Evolutionary conservation across 1,140 invertebrate species (phyloP), one percentile per base, ranked within the genome.

Genomic region (Lucilia sericata): DNA sequence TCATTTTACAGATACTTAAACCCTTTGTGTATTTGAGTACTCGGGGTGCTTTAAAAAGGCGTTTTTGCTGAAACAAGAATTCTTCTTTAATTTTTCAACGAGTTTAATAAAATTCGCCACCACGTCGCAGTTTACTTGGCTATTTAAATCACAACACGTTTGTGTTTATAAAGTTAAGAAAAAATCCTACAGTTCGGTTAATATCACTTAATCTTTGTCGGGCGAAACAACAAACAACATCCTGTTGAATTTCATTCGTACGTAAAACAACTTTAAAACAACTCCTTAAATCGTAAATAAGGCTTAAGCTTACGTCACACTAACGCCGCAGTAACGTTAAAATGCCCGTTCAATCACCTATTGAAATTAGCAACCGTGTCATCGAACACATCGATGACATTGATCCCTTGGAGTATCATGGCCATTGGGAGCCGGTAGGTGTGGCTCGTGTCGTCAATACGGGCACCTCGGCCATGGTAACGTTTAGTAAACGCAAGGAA

Each of bases 271-370:
- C 17, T 36, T 36, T 36, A 36, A 36, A 51, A 70, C 47, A 78
- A n/a, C 49, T 25, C 17, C 25, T 60, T 60, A 60, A 70, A 34
- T 13, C 10, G 74, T 36, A 30, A 13, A 21, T 30, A 82, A 83
- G 74, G 55, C 78, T 78, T 65, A 74, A 19, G 36, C 55, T 47
- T 47, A 74, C 78, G 36, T 36, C 19, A 76, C 42, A n/a, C n/a
- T 55, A 83, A 36, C 36, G 34, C 51, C 47, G 25, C 70, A 51
- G n/a, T 30, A 74, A 70, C 17, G 19, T n/a, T 74, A 65, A 86
- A 34, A 91, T 91, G 90, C 88, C 90, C 47, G 92, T 93, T 30
- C 92, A 93, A 86, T 93, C 92, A 42, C 92, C 92, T n/a, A 92
- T 93, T 74, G 91, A 91, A 81, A 89, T 93, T 13, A 92, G 91